Evolutionary conservation across 2,888 invertebrate genomes (phyloP).

Genomic region (Entomobrya multifasciata): DNA sequence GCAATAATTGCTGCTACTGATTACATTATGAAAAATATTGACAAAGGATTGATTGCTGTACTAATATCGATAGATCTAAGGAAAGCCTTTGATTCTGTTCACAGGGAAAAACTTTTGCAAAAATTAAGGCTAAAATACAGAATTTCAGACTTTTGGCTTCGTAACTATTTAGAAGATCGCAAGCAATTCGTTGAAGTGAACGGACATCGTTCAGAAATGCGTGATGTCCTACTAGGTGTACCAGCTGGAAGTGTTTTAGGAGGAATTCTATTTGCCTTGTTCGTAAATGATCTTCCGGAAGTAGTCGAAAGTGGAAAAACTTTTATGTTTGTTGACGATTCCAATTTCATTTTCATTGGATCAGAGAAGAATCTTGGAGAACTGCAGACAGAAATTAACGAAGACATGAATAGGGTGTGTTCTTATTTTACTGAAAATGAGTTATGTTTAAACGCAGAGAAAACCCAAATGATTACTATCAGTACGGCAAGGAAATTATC

Average conservation of each 20-base stretch:
- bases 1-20: slow-evolving; percentile 40
- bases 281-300: not conserved
- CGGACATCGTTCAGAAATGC: not conserved
- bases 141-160: slow-evolving; percentile 30
- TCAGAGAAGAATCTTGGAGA: not conserved
- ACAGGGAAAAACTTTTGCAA: not conserved
- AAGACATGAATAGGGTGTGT: not conserved
- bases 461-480: too few relatives aligned
- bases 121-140: slow-evolving; percentile 17
- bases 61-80: slow-evolving; percentile 30
- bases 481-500: too few relatives aligned
- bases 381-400: not conserved
- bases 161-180: not conserved
- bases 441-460: not conserved
- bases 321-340: slow-evolving; percentile 44
- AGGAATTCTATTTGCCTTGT: not conserved
- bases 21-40: slow-evolving; percentile 25
- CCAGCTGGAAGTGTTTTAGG: slow-evolving; percentile 24
- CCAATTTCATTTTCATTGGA: slow-evolving; percentile 24
- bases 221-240: not conserved
- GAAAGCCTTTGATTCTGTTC: slow-evolving; percentile 51
- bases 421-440: not conserved
- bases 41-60: slow-evolving; percentile 11
- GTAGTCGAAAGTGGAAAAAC: not conserved
- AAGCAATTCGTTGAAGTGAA: slow-evolving; percentile 28